Evolutionary conservation across 2,888 invertebrate genomes (phyloP), one percentile per base, ranked within the genome.

Genomic region (Dryadula phaetusa): DNA sequence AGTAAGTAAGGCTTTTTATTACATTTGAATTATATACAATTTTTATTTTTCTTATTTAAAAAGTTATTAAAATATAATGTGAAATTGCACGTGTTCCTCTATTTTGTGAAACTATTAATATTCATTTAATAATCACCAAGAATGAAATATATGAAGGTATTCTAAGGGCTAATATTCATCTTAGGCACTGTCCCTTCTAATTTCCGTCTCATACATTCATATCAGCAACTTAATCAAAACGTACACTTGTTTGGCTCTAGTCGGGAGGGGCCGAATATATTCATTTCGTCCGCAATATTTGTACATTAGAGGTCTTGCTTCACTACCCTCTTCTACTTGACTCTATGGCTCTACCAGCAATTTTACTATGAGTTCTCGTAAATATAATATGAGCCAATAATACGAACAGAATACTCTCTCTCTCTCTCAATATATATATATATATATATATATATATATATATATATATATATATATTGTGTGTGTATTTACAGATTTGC

Each of bases 201-300:
- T 85, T 81, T 75, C 62, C 72, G 71, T 78, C 76, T 79, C 81
- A 87, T 88, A 85, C 83, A 91, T 91, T 87, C 86, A 90, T 89
- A 88, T 82, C 80, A 78, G 84, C 76, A 85, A 90, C 88, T 87
- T 87, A 90, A 92, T 92, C 89, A 92, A 91, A 89, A 82, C 79
- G 84, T 79, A 82, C 86, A 85, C 86, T 90, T 87, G 84, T 77
- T 72, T 70, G 63, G 71, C 74, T 75, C 77, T 72, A 73, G 76
- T 75, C 72, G 75, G 52, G 75, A 72, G 75, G 81, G 83, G 79
- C 77, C 84, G 86, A 87, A 90, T 89, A 86, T 92, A 91, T 92
- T 92, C 91, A 92, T 92, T 90, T 85, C 87, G 84, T 84, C 91
- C 92, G 90, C 92, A 92, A 92, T 92, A 90, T 92, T 92, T 92